These are phyloP conservation scores for Leucophenga maculata DNA, from an alignment of 2,888 invertebrate genomes.

Conservation along the genomic window DNA sequence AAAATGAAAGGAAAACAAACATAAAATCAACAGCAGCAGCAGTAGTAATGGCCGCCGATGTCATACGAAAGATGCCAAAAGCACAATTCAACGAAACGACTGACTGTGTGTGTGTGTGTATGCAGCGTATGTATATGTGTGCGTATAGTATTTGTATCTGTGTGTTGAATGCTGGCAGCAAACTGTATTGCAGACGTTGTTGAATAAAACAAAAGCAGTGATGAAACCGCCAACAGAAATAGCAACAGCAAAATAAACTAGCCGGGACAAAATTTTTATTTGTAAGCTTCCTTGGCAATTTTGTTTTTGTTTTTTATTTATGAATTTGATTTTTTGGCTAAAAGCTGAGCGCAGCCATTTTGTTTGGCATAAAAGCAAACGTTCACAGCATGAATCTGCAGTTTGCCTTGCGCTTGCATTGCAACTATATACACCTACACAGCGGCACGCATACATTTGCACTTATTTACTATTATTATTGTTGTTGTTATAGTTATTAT, in stretches of 20 bases:
- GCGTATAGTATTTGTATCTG: too few species aligned
- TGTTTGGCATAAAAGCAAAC: neutral
- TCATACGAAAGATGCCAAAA: neutral
- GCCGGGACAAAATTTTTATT: neutral
- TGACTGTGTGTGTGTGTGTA: neutral
- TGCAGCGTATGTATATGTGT: slow-evolving; percentile 1
- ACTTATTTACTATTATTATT: slow-evolving; percentile 11
- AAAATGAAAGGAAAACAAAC: slow-evolving; percentile 1
- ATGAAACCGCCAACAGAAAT: slow-evolving; percentile 29
- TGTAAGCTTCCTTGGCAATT: neutral
- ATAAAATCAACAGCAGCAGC: neutral
- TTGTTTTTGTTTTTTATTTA: neutral
- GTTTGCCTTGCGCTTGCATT: neutral
- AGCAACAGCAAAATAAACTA: slow-evolving; percentile 14
- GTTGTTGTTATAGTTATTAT: neutral
- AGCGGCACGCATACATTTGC: slow-evolving; percentile 2
- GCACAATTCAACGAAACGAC: neutral
- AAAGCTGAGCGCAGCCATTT: neutral
- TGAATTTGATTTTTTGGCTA: neutral
- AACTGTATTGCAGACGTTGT: neutral
- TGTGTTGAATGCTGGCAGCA: too few species aligned
- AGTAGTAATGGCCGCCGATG: too few species aligned
- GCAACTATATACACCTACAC: neutral
- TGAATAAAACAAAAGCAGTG: slow-evolving; percentile 2
- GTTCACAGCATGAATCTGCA: neutral